phyloP scores from a whole-genome alignment of 2,113 vertebrate genomes.

The Alectura lathami region DNA sequence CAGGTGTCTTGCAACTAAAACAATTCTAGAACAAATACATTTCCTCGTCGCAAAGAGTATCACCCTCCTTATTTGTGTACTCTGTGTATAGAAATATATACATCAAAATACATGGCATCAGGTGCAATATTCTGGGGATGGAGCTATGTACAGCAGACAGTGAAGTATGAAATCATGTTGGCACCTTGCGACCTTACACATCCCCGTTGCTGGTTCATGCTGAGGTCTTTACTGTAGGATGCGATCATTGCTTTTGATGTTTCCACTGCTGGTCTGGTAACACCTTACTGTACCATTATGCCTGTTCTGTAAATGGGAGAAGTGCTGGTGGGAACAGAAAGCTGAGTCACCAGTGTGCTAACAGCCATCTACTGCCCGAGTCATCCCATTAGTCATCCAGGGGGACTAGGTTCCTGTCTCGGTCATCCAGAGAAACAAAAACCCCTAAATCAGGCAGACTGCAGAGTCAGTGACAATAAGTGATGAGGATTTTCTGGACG shows the following conservation, averaged over 20 bases:
- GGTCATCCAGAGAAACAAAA: background rate
- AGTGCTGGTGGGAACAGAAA: background rate
- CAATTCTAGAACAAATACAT: background rate
- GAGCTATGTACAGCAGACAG: background rate
- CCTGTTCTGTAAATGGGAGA: background rate
- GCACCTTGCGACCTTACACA: accelerated
- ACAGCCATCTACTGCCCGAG: background rate
- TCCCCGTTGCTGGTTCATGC: background rate
- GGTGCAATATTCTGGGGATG: accelerated
- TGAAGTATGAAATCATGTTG: background rate
- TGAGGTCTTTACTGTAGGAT: background rate
- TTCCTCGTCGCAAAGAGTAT: background rate
- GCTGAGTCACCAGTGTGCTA: background rate
- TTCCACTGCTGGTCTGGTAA: background rate
- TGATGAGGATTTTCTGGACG: background rate
- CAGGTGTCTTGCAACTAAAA: background rate
- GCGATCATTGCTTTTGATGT: accelerated
- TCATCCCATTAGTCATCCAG: background rate
- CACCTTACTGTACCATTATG: background rate
- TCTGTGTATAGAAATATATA: background rate
- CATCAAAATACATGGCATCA: background rate
- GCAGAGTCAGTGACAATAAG: background rate
- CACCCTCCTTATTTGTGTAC: background rate
- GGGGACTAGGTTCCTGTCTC: background rate
- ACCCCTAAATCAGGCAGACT: background rate